Evolutionary conservation across 2,888 invertebrate genomes (phyloP).

Genomic region (Diabrotica balteata): DNA sequence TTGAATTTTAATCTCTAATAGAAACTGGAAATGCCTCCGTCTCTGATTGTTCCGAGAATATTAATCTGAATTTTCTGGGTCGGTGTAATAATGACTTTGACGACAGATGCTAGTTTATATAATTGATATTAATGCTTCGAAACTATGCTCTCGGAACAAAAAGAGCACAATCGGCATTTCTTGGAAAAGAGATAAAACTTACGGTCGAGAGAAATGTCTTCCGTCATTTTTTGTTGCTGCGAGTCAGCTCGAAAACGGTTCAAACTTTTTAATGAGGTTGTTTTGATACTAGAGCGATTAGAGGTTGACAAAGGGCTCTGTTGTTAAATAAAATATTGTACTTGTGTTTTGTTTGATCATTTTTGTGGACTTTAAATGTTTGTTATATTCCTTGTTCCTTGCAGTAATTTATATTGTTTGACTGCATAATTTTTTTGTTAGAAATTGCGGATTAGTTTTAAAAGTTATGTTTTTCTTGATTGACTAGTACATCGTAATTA

Average conservation of each 20-base stretch:
- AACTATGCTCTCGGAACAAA: conserved; percentile 12
- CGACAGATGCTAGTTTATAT: conserved; percentile 16
- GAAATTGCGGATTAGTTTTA: too few relatives aligned
- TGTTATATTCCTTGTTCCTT: too few relatives aligned
- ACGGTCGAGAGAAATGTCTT: neutral
- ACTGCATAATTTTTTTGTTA: too few relatives aligned
- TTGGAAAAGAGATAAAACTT: conserved; percentile 7
- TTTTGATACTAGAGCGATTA: neutral
- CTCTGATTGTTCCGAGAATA: conserved; percentile 2
- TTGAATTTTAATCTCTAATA: too few relatives aligned
- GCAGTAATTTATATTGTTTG: too few relatives aligned
- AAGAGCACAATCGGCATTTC: neutral
- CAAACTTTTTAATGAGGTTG: neutral
- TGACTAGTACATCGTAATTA: too few relatives aligned
- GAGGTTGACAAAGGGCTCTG: too few relatives aligned
- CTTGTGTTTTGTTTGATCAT: too few relatives aligned
- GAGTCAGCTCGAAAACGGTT: neutral
- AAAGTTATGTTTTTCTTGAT: too few relatives aligned
- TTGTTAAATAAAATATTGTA: too few relatives aligned
- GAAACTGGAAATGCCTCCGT: neutral
- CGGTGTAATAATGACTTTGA: conserved; percentile 15
- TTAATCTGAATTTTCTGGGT: conserved; percentile 19
- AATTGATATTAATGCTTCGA: conserved; percentile 22
- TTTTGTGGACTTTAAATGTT: too few relatives aligned
- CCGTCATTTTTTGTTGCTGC: neutral